Conservation (phyloP, 2,797 vertebrate species). For the Rhinogobio ventralis region DNA sequence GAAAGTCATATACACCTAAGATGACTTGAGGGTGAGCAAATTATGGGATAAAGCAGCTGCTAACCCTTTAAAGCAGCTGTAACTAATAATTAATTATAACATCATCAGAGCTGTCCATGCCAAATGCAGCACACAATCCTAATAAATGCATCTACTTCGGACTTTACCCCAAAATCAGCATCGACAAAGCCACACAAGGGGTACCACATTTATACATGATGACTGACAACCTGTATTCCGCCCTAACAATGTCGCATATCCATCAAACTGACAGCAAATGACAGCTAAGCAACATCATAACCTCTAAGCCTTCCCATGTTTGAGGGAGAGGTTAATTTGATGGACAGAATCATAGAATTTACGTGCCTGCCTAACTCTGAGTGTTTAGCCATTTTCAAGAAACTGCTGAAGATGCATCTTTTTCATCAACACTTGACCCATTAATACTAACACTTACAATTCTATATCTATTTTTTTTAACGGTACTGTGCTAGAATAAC, state of each 20-base stretch:
- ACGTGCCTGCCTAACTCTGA: too few relatives aligned
- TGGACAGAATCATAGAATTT: constrained; percentile 8
- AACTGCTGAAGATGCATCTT: too few relatives aligned
- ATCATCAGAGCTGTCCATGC: background rate
- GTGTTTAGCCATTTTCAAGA: too few relatives aligned
- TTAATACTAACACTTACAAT: too few relatives aligned
- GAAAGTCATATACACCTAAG: too few relatives aligned
- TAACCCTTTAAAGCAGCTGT: background rate
- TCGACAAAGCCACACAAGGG: background rate
- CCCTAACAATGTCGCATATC: constrained; percentile 16
- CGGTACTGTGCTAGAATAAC: too few relatives aligned
- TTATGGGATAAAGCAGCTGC: too few relatives aligned
- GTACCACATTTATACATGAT: background rate
- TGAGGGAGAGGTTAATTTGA: background rate
- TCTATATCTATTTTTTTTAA: too few relatives aligned
- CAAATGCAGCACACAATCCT: background rate
- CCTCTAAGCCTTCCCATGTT: background rate
- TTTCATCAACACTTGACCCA: too few relatives aligned
- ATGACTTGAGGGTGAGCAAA: too few relatives aligned
- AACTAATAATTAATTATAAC: background rate
- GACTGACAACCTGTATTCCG: constrained; percentile 25
- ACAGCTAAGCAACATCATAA: constrained; percentile 6
- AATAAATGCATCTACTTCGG: constrained; percentile 4
- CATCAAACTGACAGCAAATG: constrained; percentile 34
- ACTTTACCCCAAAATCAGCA: background rate